Evolutionary conservation across 2,113 vertebrate species (phyloP), one percentile per base, ranked within the genome.

Genomic region (Nesospiza acunhae): DNA sequence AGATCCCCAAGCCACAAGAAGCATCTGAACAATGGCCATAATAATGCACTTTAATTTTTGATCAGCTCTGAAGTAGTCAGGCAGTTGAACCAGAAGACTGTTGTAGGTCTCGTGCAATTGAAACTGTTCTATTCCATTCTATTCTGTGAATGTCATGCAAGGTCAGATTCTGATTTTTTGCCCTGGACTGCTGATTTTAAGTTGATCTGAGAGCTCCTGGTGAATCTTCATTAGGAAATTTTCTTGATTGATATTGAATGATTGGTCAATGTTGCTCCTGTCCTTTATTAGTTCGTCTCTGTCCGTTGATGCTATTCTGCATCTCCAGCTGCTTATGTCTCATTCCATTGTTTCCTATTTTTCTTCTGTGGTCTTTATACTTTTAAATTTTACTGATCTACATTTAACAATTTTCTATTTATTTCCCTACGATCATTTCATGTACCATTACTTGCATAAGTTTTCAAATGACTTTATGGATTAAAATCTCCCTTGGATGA

Each of bases 151-250:
- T 23, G 15, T 27, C 30, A 30, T 22, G 17, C 27, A 64, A 80
- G 16, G 16, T 56, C 49, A 73, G 5, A 30, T 84, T n/a, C 50
- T 41, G 41, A 73, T 4, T 5, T 30, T 76, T 62, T 79, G 17
- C 2, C 9, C 13, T 7, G 0, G 0, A 3, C 5, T 35, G 35
- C 17, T 58, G 23, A 44, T 86, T 68, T 72, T 52, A 42, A 56
- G 11, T 41, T 89, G 18, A 31, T 82, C 18, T 50, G 28, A 87
- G 33, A 78, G 17, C 6, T 93, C 42, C 55, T 91, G 14, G 12
- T 83, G 24, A 84, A 59, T 37, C 23, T 60, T 63, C 21, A 17
- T 79, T 24, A 72, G n/a, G 73, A 83, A 87, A 41, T n/a, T 35
- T 69, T 60, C 55, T 78, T 64, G 23, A 90, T 60, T 55, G 47